phyloP scores from a whole-genome alignment of 92 coral and sea anemone species.

The Umimayanthus chanpuru region DNA sequence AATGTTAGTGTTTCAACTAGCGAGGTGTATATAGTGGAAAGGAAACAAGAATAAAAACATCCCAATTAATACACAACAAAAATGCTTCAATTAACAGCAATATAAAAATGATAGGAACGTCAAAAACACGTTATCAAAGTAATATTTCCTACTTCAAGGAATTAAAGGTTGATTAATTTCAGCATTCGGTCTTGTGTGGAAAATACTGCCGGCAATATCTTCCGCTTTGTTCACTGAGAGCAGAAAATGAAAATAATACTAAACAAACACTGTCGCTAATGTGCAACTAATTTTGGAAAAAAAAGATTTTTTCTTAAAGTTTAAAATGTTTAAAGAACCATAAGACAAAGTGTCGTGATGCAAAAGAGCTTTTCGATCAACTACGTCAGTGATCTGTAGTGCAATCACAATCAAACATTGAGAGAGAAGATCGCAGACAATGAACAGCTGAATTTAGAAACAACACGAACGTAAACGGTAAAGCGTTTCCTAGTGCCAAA shows the following conservation, averaged over 20 bases:
- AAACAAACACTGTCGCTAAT: neutral
- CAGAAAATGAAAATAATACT: neutral
- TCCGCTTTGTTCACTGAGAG: slow-evolving; percentile 12
- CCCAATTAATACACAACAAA: neutral
- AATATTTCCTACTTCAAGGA: neutral
- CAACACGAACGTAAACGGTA: neutral
- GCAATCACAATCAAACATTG: neutral
- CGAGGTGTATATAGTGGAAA: neutral
- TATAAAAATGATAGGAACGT: neutral
- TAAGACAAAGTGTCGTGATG: neutral
- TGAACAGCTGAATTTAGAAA: neutral
- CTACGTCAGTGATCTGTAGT: neutral
- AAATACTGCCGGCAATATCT: neutral
- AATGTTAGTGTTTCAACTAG: no score
- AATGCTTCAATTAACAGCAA: neutral
- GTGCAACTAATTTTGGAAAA: neutral
- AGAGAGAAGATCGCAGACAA: neutral
- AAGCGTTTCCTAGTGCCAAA: neutral
- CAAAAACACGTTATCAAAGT: neutral
- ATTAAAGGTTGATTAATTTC: neutral
- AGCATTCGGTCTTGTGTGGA: neutral
- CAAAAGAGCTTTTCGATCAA: neutral
- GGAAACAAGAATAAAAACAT: neutral
- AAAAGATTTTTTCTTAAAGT: neutral
- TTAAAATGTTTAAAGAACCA: neutral